These are phyloP conservation scores for Protobothrops flavoviridis DNA, from an alignment of 2,113 vertebrate species.

Conservation along the genomic window DNA sequence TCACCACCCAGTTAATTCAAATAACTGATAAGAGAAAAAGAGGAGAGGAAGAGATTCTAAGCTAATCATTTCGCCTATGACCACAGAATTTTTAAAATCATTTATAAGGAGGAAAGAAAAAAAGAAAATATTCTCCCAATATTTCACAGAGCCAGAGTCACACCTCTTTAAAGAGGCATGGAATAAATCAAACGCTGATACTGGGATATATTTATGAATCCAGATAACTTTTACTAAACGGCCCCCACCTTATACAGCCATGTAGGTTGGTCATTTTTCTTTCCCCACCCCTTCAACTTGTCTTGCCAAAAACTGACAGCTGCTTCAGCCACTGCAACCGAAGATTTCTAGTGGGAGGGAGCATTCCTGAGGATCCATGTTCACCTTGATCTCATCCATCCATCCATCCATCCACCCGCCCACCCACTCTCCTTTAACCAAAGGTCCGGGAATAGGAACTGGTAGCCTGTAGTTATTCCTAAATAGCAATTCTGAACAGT, in stretches of 20 bases:
- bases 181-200: not conserved
- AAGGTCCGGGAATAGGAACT: not conserved
- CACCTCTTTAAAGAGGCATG: not conserved
- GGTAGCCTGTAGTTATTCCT: not conserved
- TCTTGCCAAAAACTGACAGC: not conserved
- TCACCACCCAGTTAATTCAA: not conserved
- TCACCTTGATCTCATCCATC: not conserved
- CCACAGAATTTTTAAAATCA: not conserved
- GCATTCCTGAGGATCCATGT: not conserved
- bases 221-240: not conserved
- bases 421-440: not conserved
- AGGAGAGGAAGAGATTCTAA: not conserved
- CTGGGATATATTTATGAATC: not conserved
- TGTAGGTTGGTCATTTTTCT: not conserved
- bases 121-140: not conserved
- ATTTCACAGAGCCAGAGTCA: not conserved
- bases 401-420: not conserved
- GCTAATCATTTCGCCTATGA: not conserved
- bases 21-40: not conserved
- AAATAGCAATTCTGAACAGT: not conserved
- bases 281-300: not conserved
- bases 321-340: not conserved
- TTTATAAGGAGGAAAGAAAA: not conserved
- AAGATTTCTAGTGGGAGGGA: not conserved
- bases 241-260: not conserved